These are phyloP conservation scores for Melanerpes formicivorus DNA, from an alignment of 2,113 vertebrate species.

Conservation along the genomic window DNA sequence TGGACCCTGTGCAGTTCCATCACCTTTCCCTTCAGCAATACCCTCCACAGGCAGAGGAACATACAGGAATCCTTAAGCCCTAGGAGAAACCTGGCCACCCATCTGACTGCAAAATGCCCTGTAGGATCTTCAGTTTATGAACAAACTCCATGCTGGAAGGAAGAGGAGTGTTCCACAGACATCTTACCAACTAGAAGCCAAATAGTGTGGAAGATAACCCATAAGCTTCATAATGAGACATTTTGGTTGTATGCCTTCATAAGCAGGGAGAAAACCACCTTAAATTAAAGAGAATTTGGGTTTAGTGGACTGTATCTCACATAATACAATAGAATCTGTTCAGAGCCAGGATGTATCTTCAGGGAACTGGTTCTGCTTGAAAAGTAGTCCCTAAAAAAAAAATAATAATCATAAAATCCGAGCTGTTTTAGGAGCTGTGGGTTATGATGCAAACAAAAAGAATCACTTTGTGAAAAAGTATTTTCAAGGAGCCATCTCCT, in stretches of 20 bases:
- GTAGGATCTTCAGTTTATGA: not conserved
- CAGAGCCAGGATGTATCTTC: not conserved
- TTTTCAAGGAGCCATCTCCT: not conserved
- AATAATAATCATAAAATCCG: not conserved
- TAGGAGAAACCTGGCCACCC: not conserved
- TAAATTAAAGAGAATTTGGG: not conserved
- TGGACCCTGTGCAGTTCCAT: not conserved
- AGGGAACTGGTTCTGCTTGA: not conserved
- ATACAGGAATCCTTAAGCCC: rapidly evolving
- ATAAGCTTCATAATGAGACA: not conserved
- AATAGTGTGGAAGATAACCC: not conserved
- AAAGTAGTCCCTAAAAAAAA: not conserved
- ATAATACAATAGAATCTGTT: not conserved
- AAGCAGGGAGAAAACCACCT: not conserved
- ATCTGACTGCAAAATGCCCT: not conserved
- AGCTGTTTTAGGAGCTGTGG: not conserved
- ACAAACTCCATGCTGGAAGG: rapidly evolving
- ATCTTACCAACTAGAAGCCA: not conserved
- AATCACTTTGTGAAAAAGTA: not conserved
- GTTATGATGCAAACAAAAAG: not conserved
- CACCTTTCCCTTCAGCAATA: not conserved
- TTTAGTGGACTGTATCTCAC: not conserved
- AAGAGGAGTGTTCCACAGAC: not conserved
- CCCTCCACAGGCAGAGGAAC: not conserved
- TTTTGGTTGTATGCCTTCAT: rapidly evolving